Conservation (phyloP, 2,888 invertebrate genomes). For the Xestia ashworthii region DNA sequence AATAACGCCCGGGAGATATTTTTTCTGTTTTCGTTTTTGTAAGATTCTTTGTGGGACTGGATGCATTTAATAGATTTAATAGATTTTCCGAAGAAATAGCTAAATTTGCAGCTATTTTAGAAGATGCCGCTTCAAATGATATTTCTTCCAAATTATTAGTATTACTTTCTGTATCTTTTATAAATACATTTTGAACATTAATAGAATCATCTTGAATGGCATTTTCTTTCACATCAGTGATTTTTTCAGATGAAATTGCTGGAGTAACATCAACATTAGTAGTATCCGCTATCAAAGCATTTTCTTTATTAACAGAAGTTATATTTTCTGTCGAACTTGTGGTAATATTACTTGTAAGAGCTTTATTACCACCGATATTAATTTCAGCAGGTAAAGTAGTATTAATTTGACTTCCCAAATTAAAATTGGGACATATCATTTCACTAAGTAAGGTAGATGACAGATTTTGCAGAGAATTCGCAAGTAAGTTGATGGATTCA, state of each 20-base stretch:
- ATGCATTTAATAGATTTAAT: background rate
- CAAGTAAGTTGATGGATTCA: constrained; percentile 26
- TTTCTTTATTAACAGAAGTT: background rate
- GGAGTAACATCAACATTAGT: background rate
- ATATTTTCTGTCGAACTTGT: background rate
- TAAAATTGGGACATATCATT: background rate
- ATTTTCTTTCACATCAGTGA: background rate
- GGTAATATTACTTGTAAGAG: too few relatives aligned
- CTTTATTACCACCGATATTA: background rate
- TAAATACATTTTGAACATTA: background rate
- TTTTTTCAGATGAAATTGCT: background rate
- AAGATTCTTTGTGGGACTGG: background rate
- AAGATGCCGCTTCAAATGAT: background rate
- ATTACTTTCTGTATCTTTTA: background rate
- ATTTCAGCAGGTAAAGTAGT: background rate
- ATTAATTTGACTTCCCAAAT: background rate
- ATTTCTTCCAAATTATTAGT: background rate
- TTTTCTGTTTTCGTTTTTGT: background rate
- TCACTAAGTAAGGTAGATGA: constrained; percentile 13
- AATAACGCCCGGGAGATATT: background rate
- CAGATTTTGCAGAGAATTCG: constrained; percentile 35
- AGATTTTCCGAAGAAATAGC: background rate
- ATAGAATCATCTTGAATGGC: background rate
- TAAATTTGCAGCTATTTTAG: background rate
- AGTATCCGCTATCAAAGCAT: background rate